Base-by-base conservation (phyloP, 2,113 vertebrate species). In the Pionites leucogaster region DNA sequence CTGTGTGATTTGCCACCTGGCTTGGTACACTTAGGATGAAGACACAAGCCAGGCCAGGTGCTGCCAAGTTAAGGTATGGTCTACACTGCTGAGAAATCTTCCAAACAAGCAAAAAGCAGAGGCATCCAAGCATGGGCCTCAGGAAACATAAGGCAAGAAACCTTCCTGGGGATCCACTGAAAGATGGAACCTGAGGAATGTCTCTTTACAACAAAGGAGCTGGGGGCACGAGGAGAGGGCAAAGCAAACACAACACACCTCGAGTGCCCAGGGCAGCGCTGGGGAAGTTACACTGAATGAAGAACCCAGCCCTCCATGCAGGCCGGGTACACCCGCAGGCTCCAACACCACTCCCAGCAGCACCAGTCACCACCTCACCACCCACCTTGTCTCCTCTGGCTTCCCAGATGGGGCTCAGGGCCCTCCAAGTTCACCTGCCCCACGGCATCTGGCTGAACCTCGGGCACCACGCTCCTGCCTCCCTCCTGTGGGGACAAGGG, bases 351-450 rank as follows among this genome's bases (percentile, higher is more conserved):
- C 41, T 71, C 78, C 69, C 60, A 76, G 65, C 15, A 19, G 42
- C 29, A 13, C 15, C 55, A 68, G 88, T 9, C 68, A 86, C 19
- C 35, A 37, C 78, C 96, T n/a, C 55, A n/a, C 7, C 35, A 46
- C 78, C 96, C 68, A 97, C 95, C 95, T 96, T 88, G 82, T 23
- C 46, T 86, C 28, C 44, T 70, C 28, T 91, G 74, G 37, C 39
- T 59, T n/a, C 84, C 84, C 27, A 79, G 65, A 18, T 90, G 92
- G 22, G 49, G 8, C 14, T 29, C 15, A 0, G 74, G 42, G 49
- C 5, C 29, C 71, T 96, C 94, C 15, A 31, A 86, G 46, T 27
- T 27, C 12, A 46, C 17, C 77, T 92, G 95, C 62, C 60, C 89
- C 29, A 10, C 14, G 39, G 52, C 18, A 27, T 46, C 33, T 37